A percentile compares a stretch with the other conserved stretches of the same genome.
phyloP scores from a whole-genome alignment of 2,888 invertebrate species.

The Sinodicranocentrus sp. region DNA sequence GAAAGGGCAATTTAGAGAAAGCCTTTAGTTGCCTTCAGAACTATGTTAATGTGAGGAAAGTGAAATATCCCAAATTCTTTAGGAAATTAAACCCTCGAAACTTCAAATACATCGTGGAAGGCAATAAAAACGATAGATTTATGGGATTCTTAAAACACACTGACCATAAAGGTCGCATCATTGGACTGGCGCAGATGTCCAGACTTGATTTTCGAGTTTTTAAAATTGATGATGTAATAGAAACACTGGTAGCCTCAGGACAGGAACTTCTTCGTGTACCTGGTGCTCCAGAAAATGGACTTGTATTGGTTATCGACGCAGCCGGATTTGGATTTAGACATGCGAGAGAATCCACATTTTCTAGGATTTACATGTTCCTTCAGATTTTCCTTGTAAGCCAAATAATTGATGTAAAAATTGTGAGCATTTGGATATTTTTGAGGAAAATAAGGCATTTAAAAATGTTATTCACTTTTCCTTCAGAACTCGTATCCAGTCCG shows the following conservation, averaged over 20 bases:
- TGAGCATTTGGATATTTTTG: not conserved
- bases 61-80: conserved; percentile 44
- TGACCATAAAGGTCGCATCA: conserved; percentile 22
- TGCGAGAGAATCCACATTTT: conserved; percentile 41
- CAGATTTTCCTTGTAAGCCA: conserved; percentile 33
- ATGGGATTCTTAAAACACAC: conserved; percentile 17
- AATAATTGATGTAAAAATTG: not conserved
- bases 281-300: conserved; percentile 25
- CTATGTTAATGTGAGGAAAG: conserved; percentile 33
- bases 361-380: conserved; percentile 55
- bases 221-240: conserved; percentile 27
- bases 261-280: conserved; percentile 21
- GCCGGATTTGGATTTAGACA: conserved; percentile 51
- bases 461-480: not conserved
- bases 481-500: conserved; percentile 41
- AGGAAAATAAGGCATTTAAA: not conserved
- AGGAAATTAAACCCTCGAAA: conserved; percentile 23
- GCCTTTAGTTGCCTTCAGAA: conserved; percentile 43
- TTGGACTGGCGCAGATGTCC: conserved; percentile 3
- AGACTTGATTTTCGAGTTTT: conserved; percentile 14
- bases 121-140: not conserved
- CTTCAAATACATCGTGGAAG: not conserved
- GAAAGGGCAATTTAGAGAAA: conserved; percentile 31
- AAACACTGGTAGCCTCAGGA: conserved; percentile 4
- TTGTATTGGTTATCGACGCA: conserved; percentile 48